Evolutionary conservation across 2,797 vertebrate genomes (phyloP), one percentile per base, ranked within the genome.

Genomic region (Poecile montanus): DNA sequence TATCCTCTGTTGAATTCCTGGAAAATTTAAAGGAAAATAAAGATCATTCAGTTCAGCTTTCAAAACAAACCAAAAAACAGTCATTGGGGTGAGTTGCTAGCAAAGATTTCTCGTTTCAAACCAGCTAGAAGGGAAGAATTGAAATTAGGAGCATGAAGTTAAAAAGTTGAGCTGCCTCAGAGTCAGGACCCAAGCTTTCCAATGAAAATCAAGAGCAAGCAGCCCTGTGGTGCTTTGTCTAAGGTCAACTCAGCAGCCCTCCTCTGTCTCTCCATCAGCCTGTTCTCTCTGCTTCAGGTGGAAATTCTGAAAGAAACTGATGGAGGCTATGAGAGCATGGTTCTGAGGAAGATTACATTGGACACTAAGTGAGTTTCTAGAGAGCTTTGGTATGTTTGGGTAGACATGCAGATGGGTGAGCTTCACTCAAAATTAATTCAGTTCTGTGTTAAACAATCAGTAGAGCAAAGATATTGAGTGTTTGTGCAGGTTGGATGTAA

Each of bases 401-500:
- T 65, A 80, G 32, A 25, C 4, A 17, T 3, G 19, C 10, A 84
- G 17, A 13, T 71, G 45, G 9, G 3, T 50, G 30, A 80, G 14
- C 2, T 3, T 70, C 29, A 54, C 3, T 65, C 22, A 53, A 63
- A 79, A 5, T 42, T 72, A 51, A 27, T 42, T 68, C 47, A 68
- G 13, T 79, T 61, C 48, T 51, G 10, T 36, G 29, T 42, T 32
- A 86, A 67, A 66, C 36, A 77, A 72, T 42, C 27, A 87, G 19
- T 11, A 19, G 5, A 78, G 9, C 21, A 85, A 85, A 89, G 29
- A 22, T 72, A 38, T 7, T 17, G 25, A 8, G 10, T 32, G 9
- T 40, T 61, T 10, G 5, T 8, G 12, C 19, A 63, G 22, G 17
- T 18, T 60, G 14, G n/a, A 73, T 0, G 0, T 22, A 45, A 61